Evolutionary conservation across 2,888 invertebrate species (phyloP), one percentile per base, ranked within the genome.

Genomic region (Orchesellides sinensis): DNA sequence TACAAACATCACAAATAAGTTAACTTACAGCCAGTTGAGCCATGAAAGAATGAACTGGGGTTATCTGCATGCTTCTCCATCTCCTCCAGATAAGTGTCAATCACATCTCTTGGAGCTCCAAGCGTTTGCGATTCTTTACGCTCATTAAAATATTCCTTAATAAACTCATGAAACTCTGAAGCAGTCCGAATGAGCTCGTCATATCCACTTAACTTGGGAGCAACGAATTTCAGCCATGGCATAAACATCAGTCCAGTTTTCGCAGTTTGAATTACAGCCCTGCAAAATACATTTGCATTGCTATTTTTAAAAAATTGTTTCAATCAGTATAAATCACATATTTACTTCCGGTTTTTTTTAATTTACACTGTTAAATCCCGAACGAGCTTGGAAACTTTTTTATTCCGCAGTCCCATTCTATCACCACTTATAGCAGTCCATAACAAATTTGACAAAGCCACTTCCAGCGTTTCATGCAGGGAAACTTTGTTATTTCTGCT

Each of bases 21-120:
- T 49, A 47, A 25, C 45, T 66, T 61, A 45, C 75, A 52, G 65
- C 87, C 87, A 19, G 25, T 32, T 35, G 65, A 27, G 52, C 80
- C 69, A 65, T 85, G 86, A 80, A 87, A 87, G 23, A 81, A 83
- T 8, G 86, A 86, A 8, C 80, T 65, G 0, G 77, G 56, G 19
- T 17, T 35, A 74, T 87, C 85, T 0, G 59, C 75, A 0, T 75
- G 80, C 29, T 68, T 79, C 10, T 66, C 4, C 23, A 85, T 84
- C 47, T 85, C 77, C 6, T 84, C 21, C n/a, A 87, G 54, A 27
- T 86, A 87, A 5, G 75, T 72, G 69, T 85, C 83, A 25, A 83
- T 86, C 10, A 87, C 73, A 73, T 85, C 73, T 17, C 73, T 45
- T 17, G 17, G 21, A 8, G 17, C 8, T 3, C 40, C 70, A 47